Conservation (phyloP, 2,113 vertebrate species). For the Ptychochromis oligacanthus region DNA sequence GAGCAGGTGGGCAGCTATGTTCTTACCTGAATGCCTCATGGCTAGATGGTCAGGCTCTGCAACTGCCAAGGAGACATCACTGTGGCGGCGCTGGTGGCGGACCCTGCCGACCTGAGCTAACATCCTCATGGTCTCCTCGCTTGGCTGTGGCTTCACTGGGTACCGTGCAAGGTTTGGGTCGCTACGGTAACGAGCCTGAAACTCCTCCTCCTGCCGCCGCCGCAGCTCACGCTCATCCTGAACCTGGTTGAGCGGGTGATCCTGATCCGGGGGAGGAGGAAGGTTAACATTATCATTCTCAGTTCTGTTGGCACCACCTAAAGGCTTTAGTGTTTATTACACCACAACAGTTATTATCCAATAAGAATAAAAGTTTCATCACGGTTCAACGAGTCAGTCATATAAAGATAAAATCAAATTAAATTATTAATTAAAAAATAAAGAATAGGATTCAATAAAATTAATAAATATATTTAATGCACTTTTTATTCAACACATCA, state of each 20-base stretch:
- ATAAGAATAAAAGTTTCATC: too few relatives aligned
- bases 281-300: background rate
- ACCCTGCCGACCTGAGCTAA: slow-evolving; percentile 91
- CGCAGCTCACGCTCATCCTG: slow-evolving; percentile 76
- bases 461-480: background rate
- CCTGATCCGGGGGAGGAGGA: slow-evolving; percentile 13
- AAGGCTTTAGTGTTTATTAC: background rate
- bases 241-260: slow-evolving; percentile 59
- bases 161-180: slow-evolving; percentile 96
- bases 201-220: slow-evolving; percentile 88
- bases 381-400: background rate
- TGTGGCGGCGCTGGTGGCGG: slow-evolving; percentile 92
- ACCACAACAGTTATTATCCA: background rate
- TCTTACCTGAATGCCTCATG: slow-evolving; percentile 31
- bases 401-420: background rate
- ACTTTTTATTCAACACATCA: too few relatives aligned
- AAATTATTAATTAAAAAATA: background rate
- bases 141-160: slow-evolving; percentile 89
- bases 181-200: slow-evolving; percentile 90
- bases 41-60: slow-evolving; percentile 67
- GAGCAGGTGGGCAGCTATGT: background rate
- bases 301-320: background rate
- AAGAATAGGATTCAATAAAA: background rate
- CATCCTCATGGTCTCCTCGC: slow-evolving; percentile 96
- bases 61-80: slow-evolving; percentile 84